Percentiles rank a stretch among this genome's conserved stretches.
These are phyloP conservation scores for Gymnopithys bicolor DNA, from an alignment of 2,797 vertebrate species.

Conservation along the genomic window DNA sequence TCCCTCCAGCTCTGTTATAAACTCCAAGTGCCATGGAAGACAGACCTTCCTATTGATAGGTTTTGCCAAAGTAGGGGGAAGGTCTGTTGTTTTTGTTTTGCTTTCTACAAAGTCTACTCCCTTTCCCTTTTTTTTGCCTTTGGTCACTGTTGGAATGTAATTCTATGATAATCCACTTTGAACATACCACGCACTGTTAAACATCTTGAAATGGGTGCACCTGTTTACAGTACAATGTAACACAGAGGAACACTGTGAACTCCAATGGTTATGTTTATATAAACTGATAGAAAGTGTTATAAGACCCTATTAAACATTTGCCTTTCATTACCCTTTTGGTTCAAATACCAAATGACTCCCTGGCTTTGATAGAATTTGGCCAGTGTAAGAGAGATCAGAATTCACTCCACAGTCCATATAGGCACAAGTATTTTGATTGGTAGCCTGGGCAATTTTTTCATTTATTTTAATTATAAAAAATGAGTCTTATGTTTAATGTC, in stretches of 20 bases:
- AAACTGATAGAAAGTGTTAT: not conserved
- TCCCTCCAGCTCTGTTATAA: not conserved
- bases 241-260: not conserved
- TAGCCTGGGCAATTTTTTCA: not conserved
- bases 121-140: not conserved
- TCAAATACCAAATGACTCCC: not conserved
- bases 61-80: not conserved
- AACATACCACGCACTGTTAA: not conserved
- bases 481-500: not conserved
- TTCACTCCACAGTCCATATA: not conserved
- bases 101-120: not conserved
- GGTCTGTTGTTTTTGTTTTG: not conserved
- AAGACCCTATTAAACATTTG: not conserved
- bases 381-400: not conserved
- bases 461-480: slow-evolving; percentile 34
- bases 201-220: not conserved
- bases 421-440: not conserved
- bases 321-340: not conserved
- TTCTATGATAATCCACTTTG: not conserved
- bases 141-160: not conserved
- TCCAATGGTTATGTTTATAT: not conserved
- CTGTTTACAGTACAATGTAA: not conserved
- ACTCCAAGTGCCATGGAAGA: not conserved
- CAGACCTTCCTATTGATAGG: not conserved
- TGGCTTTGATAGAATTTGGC: not conserved